Evolutionary conservation across 2,888 invertebrate species (phyloP), one percentile per base, ranked within the genome.

Genomic region (Calliopum simillimum): DNA sequence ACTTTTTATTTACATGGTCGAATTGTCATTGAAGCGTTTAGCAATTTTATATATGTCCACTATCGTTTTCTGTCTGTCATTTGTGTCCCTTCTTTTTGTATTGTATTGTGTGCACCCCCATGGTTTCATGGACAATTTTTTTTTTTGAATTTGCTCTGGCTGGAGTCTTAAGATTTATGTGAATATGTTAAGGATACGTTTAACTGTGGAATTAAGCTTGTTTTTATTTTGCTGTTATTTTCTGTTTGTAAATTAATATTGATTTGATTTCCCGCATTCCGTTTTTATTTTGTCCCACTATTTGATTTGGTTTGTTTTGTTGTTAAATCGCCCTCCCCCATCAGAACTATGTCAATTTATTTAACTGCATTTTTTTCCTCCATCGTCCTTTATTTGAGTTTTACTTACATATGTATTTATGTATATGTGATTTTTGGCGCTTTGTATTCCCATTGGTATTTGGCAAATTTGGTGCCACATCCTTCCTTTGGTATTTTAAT

Each of bases 11-110:
- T 80, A 79, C 77, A 82, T 80, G 82, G 78, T 82, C 74, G 76
- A 82, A 78, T 81, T 81, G 78, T 76, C 78, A 79, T 74, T 78
- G 79, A 79, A 80, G 79, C 79, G 76, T 78, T 82, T 81, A 82
- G 78, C 75, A 78, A 82, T 82, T 79, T 77, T 77, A 81, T 81
- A 21, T 12, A 19, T n/a, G 14, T 51, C 25, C 49, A 16, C 33
- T 19, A n/a, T 46, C 12, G 16, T 23, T 19, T 6, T 46, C 8
- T 49, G 21, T 63, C 11, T 62, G 21, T 62, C 44, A 33, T 33
- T 33, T 33, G n/a, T 43, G 14, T 14, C 47, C 19, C 44, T 44
- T 53, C 23, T 14, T 53, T 44, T 46, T 55, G n/a, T 23, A n/a
- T 67, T 23, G n/a, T n/a, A n/a, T 44, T 41, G 14, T 61, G 16